Base-by-base conservation (phyloP, 2,113 vertebrate genomes). In the Hydrochoerus hydrochaeris region DNA sequence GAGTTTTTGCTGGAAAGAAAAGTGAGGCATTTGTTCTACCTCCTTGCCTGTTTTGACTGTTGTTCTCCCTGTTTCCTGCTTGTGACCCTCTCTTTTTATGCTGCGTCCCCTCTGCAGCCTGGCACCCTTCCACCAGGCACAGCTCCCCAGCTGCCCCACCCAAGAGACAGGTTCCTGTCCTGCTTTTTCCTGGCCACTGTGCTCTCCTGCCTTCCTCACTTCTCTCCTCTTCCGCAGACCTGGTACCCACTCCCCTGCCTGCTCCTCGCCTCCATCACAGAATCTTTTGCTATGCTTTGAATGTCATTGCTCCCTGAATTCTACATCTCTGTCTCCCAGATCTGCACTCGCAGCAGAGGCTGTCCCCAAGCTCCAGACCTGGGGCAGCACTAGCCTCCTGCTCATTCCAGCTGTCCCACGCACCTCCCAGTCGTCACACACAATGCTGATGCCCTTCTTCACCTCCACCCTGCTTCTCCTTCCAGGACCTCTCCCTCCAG, bases 261-360 rank as follows among this genome's bases (percentile, higher is more conserved):
- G 35, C 57, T 65, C 58, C 85, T 63, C 41, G 4, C 38, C 46
- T 82, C 65, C 0, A 3, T 19, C 44, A 69, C 7, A 16, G 75
- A 57, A 20, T 20, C 65, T 3, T 93, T 58, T 14, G 62, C 30
- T 13, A 38, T 44, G 57, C 7, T 14, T 80, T 44, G 54, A 85
- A 30, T 1, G 46, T 65, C 32, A 35, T 24, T 54, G 22, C 30
- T 44, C n/a, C 96, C 30, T 44, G 44, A 62, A n/a, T n/a, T 52
- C 26, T 78, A 41, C 26, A n/a, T 49, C 52, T 62, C 30, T 8
- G 17, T 32, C 82, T 69, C 58, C 54, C 54, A 77, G 35, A 46
- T 17, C 52, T 49, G 22, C 0, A 9, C 38, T 7, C 60, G 65
- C 28, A 35, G 16, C 1, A 2, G 0, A 9, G 3, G 22, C 67